Conservation (phyloP, 2,797 vertebrate species). For the Acanthornis magna region DNA sequence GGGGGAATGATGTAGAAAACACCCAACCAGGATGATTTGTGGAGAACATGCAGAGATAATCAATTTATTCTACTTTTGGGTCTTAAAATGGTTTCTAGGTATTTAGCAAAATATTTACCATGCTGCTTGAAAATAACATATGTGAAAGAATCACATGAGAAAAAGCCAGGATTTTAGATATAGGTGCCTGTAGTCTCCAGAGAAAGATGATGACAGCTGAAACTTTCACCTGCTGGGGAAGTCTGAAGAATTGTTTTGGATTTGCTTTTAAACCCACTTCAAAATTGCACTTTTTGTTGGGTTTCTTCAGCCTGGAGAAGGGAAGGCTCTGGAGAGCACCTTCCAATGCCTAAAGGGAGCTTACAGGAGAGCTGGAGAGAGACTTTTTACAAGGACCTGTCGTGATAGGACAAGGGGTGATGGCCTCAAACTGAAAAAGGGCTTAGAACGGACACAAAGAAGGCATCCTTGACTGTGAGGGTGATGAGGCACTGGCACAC, state of each 20-base stretch:
- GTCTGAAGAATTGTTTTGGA: not conserved
- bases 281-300: not conserved
- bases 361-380: not conserved
- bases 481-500: not conserved
- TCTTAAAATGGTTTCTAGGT: not conserved
- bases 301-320: not conserved
- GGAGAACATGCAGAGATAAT: slow-evolving; percentile 20
- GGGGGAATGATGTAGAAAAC: not conserved
- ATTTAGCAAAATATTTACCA: slow-evolving; percentile 61
- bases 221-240: not conserved
- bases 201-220: not conserved
- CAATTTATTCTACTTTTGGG: not conserved
- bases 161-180: not conserved
- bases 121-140: not conserved
- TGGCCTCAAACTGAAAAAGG: not conserved
- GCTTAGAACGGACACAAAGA: not conserved
- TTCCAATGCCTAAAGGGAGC: not conserved
- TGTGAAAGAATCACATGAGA: not conserved
- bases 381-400: not conserved
- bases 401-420: not conserved
- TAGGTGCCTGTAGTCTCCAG: not conserved
- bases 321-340: not conserved
- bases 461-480: not conserved
- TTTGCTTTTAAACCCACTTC: not conserved
- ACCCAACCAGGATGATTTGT: not conserved